Evolutionary conservation across 1,140 invertebrate genomes (phyloP), one percentile per base, ranked within the genome.

Genomic region (Sitobion miscanthi): DNA sequence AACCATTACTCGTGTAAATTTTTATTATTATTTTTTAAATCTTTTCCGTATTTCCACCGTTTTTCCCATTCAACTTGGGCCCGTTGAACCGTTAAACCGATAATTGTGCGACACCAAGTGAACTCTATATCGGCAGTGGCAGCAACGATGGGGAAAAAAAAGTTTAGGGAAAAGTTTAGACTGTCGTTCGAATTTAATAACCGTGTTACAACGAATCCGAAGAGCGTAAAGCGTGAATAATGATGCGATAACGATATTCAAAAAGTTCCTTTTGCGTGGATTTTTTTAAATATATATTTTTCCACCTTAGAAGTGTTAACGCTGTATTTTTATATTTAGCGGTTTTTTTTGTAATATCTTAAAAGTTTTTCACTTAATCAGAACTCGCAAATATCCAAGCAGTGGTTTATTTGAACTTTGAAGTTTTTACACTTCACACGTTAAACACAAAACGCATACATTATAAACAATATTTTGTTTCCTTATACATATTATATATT

Each of bases 141-240:
- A 77, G 62, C 62, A 77, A 77, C n/a, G 62, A 77, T 77, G 62
- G 52, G 38, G 38, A 42, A 45, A 85, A 92, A 93, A 93, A 93
- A 86, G 47, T 93, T 93, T 42, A 54, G 47, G n/a, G 47, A 86
- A 93, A 93, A 93, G 91, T 93, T 93, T 86, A 85, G 91, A 85
- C 82, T 91, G 91, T 85, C 77, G 82, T 93, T 93, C 49, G 91
- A 93, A 93, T 93, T 93, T 93, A 93, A 93, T 93, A 93, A 93
- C 91, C 82, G 91, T 93, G 91, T 93, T 93, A 93, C 91, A 93
- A 54, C 77, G 91, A 93, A 93, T 93, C 82, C 91, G 62, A 93
- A 93, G 47, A 83, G 91, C 91, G 91, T 93, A 85, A 82, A 85
- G 91, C 49, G 91, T 93, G 49, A 86, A 93, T 93, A 85, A 93